These are phyloP conservation scores for Paratilapia polleni DNA, from an alignment of 2,113 vertebrate genomes.

Conservation along the genomic window DNA sequence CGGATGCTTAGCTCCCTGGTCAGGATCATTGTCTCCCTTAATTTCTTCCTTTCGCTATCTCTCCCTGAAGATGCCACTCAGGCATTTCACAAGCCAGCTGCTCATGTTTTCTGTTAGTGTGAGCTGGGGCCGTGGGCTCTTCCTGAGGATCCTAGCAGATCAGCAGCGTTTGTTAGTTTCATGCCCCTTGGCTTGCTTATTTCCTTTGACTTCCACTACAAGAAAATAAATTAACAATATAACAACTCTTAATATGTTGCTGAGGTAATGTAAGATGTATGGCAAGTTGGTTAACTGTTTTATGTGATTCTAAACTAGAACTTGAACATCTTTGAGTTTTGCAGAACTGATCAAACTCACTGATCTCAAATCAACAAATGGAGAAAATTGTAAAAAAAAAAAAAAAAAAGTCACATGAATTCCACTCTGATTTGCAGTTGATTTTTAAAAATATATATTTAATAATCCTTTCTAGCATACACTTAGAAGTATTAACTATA, in stretches of 20 bases:
- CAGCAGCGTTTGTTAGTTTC: neutral
- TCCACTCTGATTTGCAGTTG: too few relatives aligned
- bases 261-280: neutral
- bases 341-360: neutral
- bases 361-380: neutral
- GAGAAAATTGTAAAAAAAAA: neutral
- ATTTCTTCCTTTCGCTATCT: constrained; percentile 12
- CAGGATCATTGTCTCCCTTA: constrained; percentile 5
- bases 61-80: neutral
- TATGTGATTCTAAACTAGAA: neutral
- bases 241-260: neutral
- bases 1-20: constrained; percentile 18
- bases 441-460: neutral
- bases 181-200: neutral
- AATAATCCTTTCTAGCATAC: neutral
- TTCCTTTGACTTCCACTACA: neutral
- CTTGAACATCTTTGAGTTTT: neutral
- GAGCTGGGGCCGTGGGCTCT: constrained; percentile 7
- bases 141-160: neutral
- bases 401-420: neutral
- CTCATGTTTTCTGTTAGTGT: constrained; percentile 31
- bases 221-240: neutral
- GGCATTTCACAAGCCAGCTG: constrained; percentile 26
- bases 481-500: neutral
- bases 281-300: neutral